phyloP scores from a whole-genome alignment of 2,888 invertebrate genomes.

The Lysandra bellargus region DNA sequence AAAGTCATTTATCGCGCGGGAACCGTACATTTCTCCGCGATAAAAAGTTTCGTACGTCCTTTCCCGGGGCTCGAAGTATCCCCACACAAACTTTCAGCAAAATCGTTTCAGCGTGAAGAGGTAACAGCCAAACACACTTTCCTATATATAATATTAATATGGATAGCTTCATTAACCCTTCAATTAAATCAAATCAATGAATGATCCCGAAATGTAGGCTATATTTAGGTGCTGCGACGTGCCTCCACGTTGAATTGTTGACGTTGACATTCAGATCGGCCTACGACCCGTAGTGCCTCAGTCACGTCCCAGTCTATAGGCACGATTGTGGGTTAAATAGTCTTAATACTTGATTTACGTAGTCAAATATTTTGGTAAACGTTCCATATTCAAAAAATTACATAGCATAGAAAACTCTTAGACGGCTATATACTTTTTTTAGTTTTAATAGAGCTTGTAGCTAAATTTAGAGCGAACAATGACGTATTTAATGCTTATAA shows the following conservation, averaged over 20 bases:
- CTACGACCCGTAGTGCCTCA: not conserved
- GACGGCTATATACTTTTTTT: not conserved
- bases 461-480: too few relatives aligned
- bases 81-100: too few relatives aligned
- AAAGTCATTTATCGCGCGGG: too few relatives aligned
- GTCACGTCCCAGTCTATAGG: constrained; percentile 11
- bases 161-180: not conserved
- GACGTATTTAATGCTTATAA: too few relatives aligned
- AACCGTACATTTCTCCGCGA: too few relatives aligned
- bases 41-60: too few relatives aligned
- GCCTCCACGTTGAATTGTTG: constrained; percentile 1
- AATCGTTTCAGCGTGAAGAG: too few relatives aligned
- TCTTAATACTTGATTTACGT: not conserved
- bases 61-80: too few relatives aligned
- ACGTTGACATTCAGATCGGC: not conserved
- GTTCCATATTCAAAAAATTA: not conserved
- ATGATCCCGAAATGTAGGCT: not conserved
- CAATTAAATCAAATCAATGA: not conserved
- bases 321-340: not conserved
- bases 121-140: too few relatives aligned
- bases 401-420: too few relatives aligned
- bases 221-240: not conserved
- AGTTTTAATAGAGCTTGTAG: too few relatives aligned
- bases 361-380: not conserved
- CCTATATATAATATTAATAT: too few relatives aligned